Evolutionary conservation across 2,888 invertebrate species (phyloP), one percentile per base, ranked within the genome.

Genomic region (Eristalis pertinax): DNA sequence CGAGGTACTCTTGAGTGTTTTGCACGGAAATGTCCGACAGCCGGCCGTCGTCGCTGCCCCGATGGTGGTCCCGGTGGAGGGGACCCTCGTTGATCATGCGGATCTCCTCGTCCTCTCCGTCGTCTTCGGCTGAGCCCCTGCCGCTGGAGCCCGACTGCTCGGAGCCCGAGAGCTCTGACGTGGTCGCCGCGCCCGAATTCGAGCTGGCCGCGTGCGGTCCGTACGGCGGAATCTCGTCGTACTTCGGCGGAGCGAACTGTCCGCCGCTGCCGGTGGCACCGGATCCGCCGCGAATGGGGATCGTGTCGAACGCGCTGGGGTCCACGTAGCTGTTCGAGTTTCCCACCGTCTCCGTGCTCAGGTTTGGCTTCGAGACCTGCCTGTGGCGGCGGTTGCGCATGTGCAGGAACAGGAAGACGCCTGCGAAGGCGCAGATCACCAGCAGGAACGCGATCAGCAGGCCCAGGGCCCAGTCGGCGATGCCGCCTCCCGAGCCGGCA

Each of bases 131-230:
- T 0, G 99, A 99, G 0, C 99, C 99, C 64, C 99, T 95, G 0
- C 99, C 99, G 91, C 98, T 98, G 0, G 98, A 98, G 0, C 98
- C 98, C 0, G 98, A 98, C 90, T 98, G 98, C 89, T 98, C 98
- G 41, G 98, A 98, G 2, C 98, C 98, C 0, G 98, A 98, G 8
- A 98, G 93, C 91, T 98, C 98, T 0, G 98, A 98, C 0, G 98
- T 97, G 0, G 97, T 95, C 0, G 96, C 96, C 22, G 96, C 96
- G 2, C 96, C 96, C 0, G 96, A 96, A 90, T 96, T 96, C 5
- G 96, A 96, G 91, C 96, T 96, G 2, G 96, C 96, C 0, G 96
- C 96, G 91, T 97, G 97, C 35, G 94, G 95, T 0, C 96, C 96
- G 90, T 97, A 97, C 0, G 97, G 97, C 67, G 97, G 97, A 88